Conservation (phyloP, 2,888 invertebrate species). For the Rhaphigaster nebulosa region DNA sequence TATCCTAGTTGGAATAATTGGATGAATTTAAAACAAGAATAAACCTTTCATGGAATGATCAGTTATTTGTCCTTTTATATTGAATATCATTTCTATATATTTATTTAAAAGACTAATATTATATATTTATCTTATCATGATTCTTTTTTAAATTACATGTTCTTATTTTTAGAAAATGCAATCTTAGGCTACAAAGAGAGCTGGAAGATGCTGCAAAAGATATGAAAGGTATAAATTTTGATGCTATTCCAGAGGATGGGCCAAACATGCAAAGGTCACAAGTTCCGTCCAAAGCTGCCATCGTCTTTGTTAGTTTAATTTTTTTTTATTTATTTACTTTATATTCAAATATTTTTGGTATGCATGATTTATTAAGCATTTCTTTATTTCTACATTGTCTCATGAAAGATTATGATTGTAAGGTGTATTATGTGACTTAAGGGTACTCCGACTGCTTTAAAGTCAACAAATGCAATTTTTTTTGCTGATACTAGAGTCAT, state of each 20-base stretch:
- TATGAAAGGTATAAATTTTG: slow-evolving; percentile 72
- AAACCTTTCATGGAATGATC: neutral
- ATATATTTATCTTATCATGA: neutral
- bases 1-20: neutral
- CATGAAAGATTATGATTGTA: neutral
- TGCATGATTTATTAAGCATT: slow-evolving; percentile 45
- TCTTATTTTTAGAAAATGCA: slow-evolving; percentile 81
- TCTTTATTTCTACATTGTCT: slow-evolving; percentile 10
- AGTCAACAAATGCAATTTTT: too few relatives aligned
- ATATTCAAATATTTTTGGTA: neutral
- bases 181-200: slow-evolving; percentile 89
- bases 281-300: slow-evolving; percentile 79
- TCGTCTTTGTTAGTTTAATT: slow-evolving; percentile 81
- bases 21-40: neutral
- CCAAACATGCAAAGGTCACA: slow-evolving; percentile 69
- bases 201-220: slow-evolving; percentile 92
- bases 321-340: slow-evolving; percentile 5
- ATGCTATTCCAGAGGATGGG: slow-evolving; percentile 69
- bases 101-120: neutral
- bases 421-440: neutral
- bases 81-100: neutral
- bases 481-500: too few relatives aligned
- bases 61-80: neutral
- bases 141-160: slow-evolving; percentile 51
- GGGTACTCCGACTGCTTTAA: too few relatives aligned